Percentiles rank a stretch among this genome's conserved stretches.
These are phyloP conservation scores for Trogon surrucura DNA, from an alignment of 2,113 vertebrate species.

Conservation along the genomic window DNA sequence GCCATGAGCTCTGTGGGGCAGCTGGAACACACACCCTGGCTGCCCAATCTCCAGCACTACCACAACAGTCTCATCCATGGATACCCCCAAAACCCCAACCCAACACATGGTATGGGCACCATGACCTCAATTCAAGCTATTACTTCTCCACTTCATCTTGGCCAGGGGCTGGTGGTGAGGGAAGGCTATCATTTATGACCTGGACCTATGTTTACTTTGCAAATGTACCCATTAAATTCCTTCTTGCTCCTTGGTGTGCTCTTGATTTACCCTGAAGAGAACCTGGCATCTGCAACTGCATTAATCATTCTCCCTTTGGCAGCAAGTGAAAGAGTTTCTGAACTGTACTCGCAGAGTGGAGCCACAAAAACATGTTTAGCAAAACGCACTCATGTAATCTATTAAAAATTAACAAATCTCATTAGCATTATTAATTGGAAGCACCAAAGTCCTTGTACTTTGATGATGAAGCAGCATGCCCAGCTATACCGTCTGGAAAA, in stretches of 20 bases:
- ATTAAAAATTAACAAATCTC: constrained; percentile 56
- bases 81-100: neutral
- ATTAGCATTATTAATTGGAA: constrained; percentile 55
- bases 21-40: rapidly evolving
- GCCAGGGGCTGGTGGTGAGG: neutral
- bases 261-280: constrained; percentile 13
- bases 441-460: neutral
- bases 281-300: neutral
- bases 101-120: neutral
- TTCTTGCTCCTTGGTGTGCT: constrained; percentile 2
- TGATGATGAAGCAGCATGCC: neutral
- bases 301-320: constrained; percentile 28
- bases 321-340: constrained; percentile 31
- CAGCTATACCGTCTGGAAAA: neutral
- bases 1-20: neutral
- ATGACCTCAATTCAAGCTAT: neutral
- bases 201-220: neutral
- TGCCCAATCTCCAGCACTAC: neutral
- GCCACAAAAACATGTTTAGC: neutral
- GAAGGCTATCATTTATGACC: neutral
- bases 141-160: neutral
- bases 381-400: neutral
- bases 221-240: neutral
- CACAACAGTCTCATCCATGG: neutral
- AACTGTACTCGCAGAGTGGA: rapidly evolving